Evolutionary conservation across 2,797 vertebrate species (phyloP).

Genomic region (Sylvilagus floridanus): DNA sequence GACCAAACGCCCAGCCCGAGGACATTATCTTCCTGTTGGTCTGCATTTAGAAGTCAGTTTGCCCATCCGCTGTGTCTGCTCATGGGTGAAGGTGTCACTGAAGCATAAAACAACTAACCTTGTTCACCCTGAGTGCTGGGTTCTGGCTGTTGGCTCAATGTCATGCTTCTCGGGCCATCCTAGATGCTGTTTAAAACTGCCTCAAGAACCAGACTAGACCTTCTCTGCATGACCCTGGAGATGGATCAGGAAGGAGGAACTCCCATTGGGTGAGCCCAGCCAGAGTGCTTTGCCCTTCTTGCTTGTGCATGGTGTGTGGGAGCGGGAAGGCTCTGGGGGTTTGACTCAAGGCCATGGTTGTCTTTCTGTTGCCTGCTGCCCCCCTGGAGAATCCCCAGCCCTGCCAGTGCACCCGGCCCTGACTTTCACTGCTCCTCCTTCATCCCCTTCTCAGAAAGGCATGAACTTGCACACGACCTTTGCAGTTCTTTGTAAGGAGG

Average conservation of each 20-base stretch:
- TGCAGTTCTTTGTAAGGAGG: conserved; percentile 26
- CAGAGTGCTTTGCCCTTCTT: background rate
- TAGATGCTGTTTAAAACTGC: too few species aligned
- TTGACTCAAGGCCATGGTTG: background rate
- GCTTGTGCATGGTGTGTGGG: background rate
- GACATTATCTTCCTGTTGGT: too few species aligned
- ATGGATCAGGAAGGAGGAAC: background rate
- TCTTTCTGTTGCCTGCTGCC: background rate
- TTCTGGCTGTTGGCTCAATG: too few species aligned
- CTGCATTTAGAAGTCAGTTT: too few species aligned
- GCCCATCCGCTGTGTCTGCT: too few species aligned
- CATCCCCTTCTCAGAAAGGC: background rate
- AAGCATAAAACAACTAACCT: too few species aligned
- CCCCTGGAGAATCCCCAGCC: background rate
- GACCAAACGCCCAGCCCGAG: too few species aligned
- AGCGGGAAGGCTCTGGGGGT: background rate
- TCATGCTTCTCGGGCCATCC: too few species aligned
- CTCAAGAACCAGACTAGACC: too few species aligned
- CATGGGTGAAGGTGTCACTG: too few species aligned
- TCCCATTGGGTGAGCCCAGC: background rate
- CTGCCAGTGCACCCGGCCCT: background rate
- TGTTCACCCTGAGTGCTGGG: too few species aligned
- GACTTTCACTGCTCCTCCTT: background rate
- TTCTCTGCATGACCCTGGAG: too few species aligned
- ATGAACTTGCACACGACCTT: background rate